phyloP scores from a whole-genome alignment of 2,888 invertebrate genomes.

The Campopleginae sp. region DNA sequence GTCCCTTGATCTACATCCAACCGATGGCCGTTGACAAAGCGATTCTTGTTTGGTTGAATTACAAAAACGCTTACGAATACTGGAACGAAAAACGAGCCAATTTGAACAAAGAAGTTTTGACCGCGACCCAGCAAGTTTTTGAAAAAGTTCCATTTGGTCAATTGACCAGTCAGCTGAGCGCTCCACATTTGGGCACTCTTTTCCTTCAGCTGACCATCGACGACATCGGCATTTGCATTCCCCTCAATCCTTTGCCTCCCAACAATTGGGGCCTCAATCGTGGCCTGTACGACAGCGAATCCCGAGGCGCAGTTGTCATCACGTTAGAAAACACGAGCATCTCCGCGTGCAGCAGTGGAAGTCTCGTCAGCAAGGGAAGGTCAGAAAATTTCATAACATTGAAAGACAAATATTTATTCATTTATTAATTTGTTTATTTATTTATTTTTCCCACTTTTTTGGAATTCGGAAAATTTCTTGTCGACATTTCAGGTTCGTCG shows the following conservation, averaged over 20 bases:
- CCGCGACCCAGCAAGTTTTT: constrained; percentile 90
- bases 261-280: constrained; percentile 88
- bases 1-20: constrained; percentile 98
- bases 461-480: too few species aligned
- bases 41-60: constrained; percentile 99
- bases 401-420: too few species aligned
- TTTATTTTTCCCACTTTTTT: neutral
- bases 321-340: constrained; percentile 98
- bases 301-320: constrained; percentile 96
- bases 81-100: constrained; percentile 98
- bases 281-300: constrained; percentile 90
- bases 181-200: constrained; percentile 94
- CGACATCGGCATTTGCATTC: constrained; percentile 98
- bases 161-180: constrained; percentile 90
- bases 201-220: constrained; percentile 97
- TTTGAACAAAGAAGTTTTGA: constrained; percentile 94
- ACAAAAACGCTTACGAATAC: constrained; percentile 99
- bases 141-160: constrained; percentile 93
- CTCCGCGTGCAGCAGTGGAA: constrained; percentile 97
- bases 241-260: constrained; percentile 92
- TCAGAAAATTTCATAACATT: constrained; percentile 61
- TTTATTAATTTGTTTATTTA: too few species aligned
- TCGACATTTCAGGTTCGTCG: constrained; percentile 89
- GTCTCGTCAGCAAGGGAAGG: constrained; percentile 95
- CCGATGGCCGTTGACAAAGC: constrained; percentile 99